Percentiles rank a stretch among this genome's conserved stretches.
Evolutionary conservation across 2,888 invertebrate species (phyloP).

Genomic region (Polylopha cassiicola): DNA sequence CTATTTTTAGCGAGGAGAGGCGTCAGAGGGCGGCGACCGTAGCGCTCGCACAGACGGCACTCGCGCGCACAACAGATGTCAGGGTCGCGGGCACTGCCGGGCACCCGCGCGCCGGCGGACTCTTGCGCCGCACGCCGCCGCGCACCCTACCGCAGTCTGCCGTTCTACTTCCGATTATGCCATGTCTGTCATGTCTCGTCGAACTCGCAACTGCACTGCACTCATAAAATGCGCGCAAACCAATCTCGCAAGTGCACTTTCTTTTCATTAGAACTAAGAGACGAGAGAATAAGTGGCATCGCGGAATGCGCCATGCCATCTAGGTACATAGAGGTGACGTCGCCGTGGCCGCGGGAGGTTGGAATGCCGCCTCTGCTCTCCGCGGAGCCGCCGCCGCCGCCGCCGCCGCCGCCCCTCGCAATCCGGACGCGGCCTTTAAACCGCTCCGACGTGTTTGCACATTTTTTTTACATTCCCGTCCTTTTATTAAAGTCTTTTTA

Average conservation of each 20-base stretch:
- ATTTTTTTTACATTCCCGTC: conserved; percentile 74
- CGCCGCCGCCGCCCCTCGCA: conserved; percentile 64
- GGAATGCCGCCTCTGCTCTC: conserved; percentile 66
- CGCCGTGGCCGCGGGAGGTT: conserved; percentile 57
- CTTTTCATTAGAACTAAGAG: conserved; percentile 43
- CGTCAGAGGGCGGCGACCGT: conserved; percentile 65
- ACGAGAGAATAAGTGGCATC: conserved; percentile 33
- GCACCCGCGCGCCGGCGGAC: conserved; percentile 34
- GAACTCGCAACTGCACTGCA: conserved; percentile 8
- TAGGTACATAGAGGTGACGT: conserved; percentile 56
- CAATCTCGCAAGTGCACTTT: conserved; percentile 37
- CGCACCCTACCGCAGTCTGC: conserved; percentile 24
- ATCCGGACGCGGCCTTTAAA: conserved; percentile 76
- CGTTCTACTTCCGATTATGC: conserved; percentile 28
- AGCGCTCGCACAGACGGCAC: conserved; percentile 41
- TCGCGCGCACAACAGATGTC: conserved; percentile 53
- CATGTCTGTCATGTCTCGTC: conserved; percentile 14
- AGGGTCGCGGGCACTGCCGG: conserved; percentile 44
- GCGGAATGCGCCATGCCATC: conserved; percentile 46
- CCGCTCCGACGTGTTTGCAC: conserved; percentile 75
- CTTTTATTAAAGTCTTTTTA: conserved; percentile 63
- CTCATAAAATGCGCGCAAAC: conserved; percentile 24
- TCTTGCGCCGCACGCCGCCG: conserved; percentile 34
- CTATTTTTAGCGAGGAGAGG: conserved; percentile 62
- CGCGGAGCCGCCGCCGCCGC: too few species aligned